Evolutionary conservation across 2,888 invertebrate genomes (phyloP).

Genomic region (Spatulosminthurus flaviceps): DNA sequence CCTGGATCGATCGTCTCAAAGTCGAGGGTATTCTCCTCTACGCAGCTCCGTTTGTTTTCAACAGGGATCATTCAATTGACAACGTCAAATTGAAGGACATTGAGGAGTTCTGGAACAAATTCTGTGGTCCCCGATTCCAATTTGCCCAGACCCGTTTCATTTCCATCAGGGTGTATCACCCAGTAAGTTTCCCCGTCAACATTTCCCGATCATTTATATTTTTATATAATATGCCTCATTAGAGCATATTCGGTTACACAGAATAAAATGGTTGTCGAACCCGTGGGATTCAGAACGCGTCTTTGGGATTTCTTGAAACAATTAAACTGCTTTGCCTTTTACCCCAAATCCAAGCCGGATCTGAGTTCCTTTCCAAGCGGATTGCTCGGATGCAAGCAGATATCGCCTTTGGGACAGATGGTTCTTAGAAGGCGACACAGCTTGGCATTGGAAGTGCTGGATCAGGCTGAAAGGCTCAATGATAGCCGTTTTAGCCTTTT

Average conservation of each 20-base stretch:
- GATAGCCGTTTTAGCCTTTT: conserved; percentile 7
- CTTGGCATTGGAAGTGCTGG: not conserved
- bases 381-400: not conserved
- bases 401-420: conserved; percentile 40
- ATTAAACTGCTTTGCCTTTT: conserved; percentile 1
- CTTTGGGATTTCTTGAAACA: conserved; percentile 6
- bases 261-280: not conserved
- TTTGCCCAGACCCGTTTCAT: conserved; percentile 44
- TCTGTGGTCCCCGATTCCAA: conserved; percentile 24
- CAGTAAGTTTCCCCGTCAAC: conserved; percentile 26
- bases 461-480: conserved; percentile 15
- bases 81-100: conserved; percentile 1
- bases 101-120: conserved; percentile 40
- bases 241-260: not conserved
- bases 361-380: not conserved
- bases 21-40: conserved; percentile 40
- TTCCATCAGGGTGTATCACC: not conserved
- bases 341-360: not conserved
- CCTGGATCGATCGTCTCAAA: conserved; percentile 5
- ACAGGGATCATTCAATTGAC: not conserved
- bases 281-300: not conserved
- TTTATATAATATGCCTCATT: not conserved
- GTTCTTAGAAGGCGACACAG: conserved; percentile 32
- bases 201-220: too few relatives aligned
- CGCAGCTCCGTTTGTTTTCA: conserved; percentile 42